Evolutionary conservation across 2,888 invertebrate species (phyloP), one percentile per base, ranked within the genome.

Genomic region (Drosophila putrida): DNA sequence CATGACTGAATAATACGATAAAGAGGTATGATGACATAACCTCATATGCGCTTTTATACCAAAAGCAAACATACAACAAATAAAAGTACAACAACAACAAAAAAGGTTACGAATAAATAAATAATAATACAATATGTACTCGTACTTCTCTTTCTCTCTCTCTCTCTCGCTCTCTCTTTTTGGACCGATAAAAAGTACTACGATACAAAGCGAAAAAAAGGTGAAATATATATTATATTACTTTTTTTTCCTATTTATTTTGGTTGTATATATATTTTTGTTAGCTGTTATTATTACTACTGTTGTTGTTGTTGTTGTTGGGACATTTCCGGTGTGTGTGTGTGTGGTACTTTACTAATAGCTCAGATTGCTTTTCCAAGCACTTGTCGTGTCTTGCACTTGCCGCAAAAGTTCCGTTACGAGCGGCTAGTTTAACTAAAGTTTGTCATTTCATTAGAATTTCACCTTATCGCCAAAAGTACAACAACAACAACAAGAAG

Each of bases 401-500:
- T 75, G 75, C 39, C 62, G 57, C 62, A n/a, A n/a, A n/a, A 67
- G 60, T 81, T 75, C 69, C 63, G 47, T 67, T 67, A 50, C n/a
- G 39, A 67, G 51, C 60, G 41, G 25, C 54, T 55, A 62, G 61
- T 75, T 75, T 66, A 63, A 59, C 58, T 35, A 63, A 65, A 59
- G 61, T 79, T 65, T 72, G 79, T 72, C 78, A 79, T 78, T 82
- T 80, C 72, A 63, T 78, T 82, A 71, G 76, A 79, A 79, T 70
- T 66, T 69, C 25, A 62, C 65, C 77, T 82, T 80, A 82, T 80
- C 76, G 61, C 61, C 35, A 28, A 62, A 54, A 54, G 38, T 54
- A 60, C 28, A 51, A 59, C 31, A 31, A 9, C 8, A 31, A 53
- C 28, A 51, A 59, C 39, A 47, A 59, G 5, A 25, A 46, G n/a